phyloP scores from a whole-genome alignment of 2,888 invertebrate genomes.

The Strigamia crassipes region DNA sequence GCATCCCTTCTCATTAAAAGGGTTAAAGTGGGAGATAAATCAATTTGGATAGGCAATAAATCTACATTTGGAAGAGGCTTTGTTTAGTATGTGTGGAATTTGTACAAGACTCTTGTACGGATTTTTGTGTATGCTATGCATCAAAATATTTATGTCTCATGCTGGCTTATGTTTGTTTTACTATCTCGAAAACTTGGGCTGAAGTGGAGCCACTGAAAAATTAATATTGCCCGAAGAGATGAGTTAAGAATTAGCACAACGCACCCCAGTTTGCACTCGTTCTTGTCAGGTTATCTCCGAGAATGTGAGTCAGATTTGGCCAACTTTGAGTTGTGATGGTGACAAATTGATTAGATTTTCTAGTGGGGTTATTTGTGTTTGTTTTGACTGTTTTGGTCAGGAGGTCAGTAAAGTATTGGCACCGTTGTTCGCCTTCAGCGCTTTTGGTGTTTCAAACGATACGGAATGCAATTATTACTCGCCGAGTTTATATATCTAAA shows the following conservation, averaged over 20 bases:
- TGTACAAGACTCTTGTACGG: neutral
- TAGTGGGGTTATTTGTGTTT: no score
- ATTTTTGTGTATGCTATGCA: neutral
- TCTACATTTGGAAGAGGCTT: neutral
- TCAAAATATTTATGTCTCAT: slow-evolving; percentile 21
- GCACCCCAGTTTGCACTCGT: neutral
- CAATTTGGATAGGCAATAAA: slow-evolving; percentile 8
- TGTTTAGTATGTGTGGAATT: neutral
- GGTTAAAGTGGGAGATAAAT: slow-evolving; percentile 24
- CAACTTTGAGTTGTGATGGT: no score
- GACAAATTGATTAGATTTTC: no score
- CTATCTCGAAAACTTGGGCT: neutral
- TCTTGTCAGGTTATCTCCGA: neutral
- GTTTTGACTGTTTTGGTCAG: no score
- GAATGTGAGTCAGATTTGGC: no score
- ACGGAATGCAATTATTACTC: no score
- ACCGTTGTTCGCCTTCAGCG: no score
- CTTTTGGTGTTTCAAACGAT: no score
- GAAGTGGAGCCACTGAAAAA: neutral
- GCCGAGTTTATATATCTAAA: no score
- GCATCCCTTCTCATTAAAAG: neutral
- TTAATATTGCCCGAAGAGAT: neutral
- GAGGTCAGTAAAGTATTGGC: no score
- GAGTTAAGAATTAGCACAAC: neutral
- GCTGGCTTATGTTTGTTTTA: slow-evolving; percentile 7